Evolutionary conservation across 2,797 vertebrate genomes (phyloP).

Genomic region (Toxotes lorentzi): DNA sequence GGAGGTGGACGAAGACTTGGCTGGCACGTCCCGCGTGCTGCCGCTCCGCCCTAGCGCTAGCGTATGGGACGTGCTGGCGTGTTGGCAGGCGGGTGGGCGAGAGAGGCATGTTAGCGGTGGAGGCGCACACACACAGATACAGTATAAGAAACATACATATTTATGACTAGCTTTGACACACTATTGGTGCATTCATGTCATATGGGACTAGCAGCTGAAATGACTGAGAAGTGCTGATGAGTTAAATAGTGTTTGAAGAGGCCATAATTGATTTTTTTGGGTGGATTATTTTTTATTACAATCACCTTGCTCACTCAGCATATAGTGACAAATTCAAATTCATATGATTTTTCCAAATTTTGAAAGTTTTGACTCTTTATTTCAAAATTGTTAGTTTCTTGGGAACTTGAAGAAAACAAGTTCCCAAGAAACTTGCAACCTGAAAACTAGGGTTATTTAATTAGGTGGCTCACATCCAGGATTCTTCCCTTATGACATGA

Average conservation of each 20-base stretch:
- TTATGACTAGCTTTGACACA: slow-evolving; percentile 61
- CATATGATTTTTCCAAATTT: no score
- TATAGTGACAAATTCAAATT: background rate
- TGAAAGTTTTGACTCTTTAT: background rate
- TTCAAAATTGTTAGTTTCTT: background rate
- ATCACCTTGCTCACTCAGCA: background rate
- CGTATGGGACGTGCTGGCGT: slow-evolving; percentile 88
- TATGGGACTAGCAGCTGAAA: slow-evolving; percentile 8
- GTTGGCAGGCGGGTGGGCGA: slow-evolving; percentile 78
- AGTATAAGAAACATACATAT: slow-evolving; percentile 63
- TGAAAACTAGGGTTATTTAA: background rate
- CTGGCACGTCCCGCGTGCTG: slow-evolving; percentile 89
- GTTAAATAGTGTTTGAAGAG: background rate
- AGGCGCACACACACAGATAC: slow-evolving; percentile 67
- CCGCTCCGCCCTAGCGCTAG: slow-evolving; percentile 89
- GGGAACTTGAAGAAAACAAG: background rate
- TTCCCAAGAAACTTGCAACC: slow-evolving; percentile 1
- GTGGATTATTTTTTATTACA: background rate
- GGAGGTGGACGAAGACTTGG: slow-evolving; percentile 90
- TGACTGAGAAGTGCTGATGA: background rate
- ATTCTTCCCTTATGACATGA: slow-evolving; percentile 43
- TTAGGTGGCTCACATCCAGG: background rate
- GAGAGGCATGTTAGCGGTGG: slow-evolving; percentile 83
- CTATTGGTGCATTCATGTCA: slow-evolving; percentile 53
- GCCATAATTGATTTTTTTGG: background rate